A percentile compares a stretch with the other conserved stretches of the same genome.
Evolutionary conservation across 2,113 vertebrate genomes (phyloP).

Genomic region (Erpornis zantholeuca): DNA sequence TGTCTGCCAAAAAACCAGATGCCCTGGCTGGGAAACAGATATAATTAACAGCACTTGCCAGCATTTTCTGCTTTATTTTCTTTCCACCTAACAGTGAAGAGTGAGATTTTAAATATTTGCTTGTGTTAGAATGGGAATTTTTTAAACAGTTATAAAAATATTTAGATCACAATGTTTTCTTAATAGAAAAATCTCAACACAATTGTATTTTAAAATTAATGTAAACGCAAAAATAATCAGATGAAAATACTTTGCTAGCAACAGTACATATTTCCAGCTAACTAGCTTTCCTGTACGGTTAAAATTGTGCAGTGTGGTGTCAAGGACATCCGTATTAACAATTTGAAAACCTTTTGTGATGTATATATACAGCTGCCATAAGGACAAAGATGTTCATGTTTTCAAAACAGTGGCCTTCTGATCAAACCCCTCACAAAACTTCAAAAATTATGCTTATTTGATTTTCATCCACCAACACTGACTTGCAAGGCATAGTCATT

Average conservation of each 20-base stretch:
- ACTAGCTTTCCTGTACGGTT: not conserved
- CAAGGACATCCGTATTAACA: fast-evolving
- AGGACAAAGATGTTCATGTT: not conserved
- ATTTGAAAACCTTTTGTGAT: not conserved
- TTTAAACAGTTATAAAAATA: not conserved
- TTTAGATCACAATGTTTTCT: not conserved
- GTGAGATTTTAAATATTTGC: constrained; percentile 7
- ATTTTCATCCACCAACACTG: not conserved
- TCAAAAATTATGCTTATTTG: not conserved
- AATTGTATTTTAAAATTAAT: not conserved
- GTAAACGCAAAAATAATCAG: not conserved
- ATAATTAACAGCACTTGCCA: not conserved
- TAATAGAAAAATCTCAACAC: not conserved
- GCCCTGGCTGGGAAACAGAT: constrained; percentile 9
- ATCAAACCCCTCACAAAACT: not conserved
- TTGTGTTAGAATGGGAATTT: not conserved
- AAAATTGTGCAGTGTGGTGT: not conserved
- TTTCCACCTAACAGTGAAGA: not conserved
- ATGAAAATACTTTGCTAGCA: not conserved
- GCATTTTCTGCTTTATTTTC: constrained; percentile 6
- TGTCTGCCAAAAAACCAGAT: constrained; percentile 47
- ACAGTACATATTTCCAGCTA: not conserved
- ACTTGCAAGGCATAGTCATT: not conserved
- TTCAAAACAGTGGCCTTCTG: not conserved
- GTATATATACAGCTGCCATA: not conserved